Percentiles rank a stretch among this genome's conserved stretches.
Conservation (phyloP, 2,113 vertebrate genomes). For the Cricetomys ansorgei region DNA sequence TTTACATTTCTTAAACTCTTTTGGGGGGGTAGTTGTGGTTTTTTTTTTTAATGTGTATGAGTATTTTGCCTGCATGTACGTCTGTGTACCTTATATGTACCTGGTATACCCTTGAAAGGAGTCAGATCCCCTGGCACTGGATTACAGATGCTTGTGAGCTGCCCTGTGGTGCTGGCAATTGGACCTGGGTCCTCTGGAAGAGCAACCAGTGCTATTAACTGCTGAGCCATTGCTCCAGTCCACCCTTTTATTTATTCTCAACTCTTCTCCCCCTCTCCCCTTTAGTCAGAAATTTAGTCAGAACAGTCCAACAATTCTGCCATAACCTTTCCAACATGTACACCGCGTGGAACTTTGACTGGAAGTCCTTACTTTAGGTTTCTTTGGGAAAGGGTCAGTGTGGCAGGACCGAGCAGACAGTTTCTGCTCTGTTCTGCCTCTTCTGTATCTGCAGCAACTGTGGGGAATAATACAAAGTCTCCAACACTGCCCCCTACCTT, state of each 20-base stretch:
- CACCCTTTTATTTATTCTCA: not conserved
- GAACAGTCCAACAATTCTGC: not conserved
- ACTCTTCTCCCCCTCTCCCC: not conserved
- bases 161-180: not conserved
- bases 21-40: too few relatives aligned
- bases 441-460: not conserved
- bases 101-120: not conserved
- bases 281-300: not conserved
- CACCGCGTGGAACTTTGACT: not conserved
- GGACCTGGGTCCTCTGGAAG: not conserved
- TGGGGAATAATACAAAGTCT: slow-evolving; percentile 5
- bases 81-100: not conserved
- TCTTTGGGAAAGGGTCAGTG: not conserved
- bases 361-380: not conserved
- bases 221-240: not conserved
- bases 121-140: not conserved
- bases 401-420: not conserved
- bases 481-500: not conserved
- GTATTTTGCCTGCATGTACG: not conserved
- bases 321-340: not conserved
- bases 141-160: not conserved
- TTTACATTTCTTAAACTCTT: not conserved
- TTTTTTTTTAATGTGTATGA: not conserved
- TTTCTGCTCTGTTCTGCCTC: not conserved
- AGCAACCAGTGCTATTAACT: not conserved